Percentiles rank a stretch among this genome's conserved stretches.
Conservation (phyloP, 2,113 vertebrate species). For the Pterocles gutturalis region DNA sequence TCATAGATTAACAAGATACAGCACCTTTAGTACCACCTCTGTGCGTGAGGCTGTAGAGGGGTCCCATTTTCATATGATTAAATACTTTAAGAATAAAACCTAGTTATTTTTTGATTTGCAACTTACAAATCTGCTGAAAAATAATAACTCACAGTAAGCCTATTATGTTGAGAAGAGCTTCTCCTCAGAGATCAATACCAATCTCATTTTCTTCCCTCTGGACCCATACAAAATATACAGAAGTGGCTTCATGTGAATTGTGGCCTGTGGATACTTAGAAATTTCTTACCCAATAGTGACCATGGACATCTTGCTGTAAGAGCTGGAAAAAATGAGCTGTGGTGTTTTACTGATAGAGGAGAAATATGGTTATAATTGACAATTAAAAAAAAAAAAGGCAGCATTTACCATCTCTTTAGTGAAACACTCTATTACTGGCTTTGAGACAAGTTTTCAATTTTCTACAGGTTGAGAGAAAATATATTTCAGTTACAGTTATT, state of each 20-base stretch:
- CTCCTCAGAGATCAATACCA: background rate
- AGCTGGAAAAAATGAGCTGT: background rate
- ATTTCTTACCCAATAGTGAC: background rate
- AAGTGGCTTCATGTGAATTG: background rate
- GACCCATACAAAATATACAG: background rate
- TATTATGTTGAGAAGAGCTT: background rate
- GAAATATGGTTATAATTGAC: background rate
- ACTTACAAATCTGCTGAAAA: background rate
- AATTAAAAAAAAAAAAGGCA: background rate
- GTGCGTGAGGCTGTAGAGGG: background rate
- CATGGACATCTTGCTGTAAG: background rate
- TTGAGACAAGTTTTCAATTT: background rate
- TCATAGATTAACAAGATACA: background rate
- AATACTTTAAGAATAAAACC: background rate
- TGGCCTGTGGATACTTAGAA: background rate
- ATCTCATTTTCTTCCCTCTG: background rate
- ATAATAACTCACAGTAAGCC: background rate
- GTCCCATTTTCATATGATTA: background rate
- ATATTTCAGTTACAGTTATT: background rate
- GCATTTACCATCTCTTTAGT: background rate
- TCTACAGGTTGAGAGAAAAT: background rate
- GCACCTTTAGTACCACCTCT: background rate
- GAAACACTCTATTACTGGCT: background rate
- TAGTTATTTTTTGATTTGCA: background rate
- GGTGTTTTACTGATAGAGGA: background rate